Evolutionary conservation across 2,888 invertebrate genomes (phyloP).

Genomic region (Eilema caniola): DNA sequence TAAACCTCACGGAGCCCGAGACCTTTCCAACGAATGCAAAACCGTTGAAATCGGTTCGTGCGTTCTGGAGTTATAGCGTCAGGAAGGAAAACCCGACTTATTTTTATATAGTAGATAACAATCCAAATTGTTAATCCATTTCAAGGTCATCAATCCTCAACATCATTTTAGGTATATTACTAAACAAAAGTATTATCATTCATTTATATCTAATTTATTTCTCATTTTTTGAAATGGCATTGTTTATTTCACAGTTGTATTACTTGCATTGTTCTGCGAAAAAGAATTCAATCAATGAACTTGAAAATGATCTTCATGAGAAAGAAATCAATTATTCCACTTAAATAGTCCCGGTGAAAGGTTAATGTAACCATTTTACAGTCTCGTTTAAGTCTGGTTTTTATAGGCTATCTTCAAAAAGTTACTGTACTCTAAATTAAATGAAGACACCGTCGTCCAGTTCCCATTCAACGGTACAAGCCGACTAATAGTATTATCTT

Average conservation of each 20-base stretch:
- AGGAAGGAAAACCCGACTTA: too few species aligned
- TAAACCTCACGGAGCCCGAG: too few species aligned
- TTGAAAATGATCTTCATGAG: constrained; percentile 59
- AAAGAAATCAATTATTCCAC: constrained; percentile 72
- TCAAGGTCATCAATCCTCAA: too few species aligned
- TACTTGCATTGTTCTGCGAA: constrained; percentile 24
- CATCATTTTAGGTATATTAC: too few species aligned
- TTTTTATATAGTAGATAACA: neutral
- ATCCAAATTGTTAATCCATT: too few species aligned
- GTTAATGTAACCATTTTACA: constrained; percentile 79
- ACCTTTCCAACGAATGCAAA: too few species aligned
- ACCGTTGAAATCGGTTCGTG: too few species aligned
- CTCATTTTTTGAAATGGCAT: neutral
- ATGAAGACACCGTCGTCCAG: constrained; percentile 61
- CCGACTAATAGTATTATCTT: constrained; percentile 27
- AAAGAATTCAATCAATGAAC: constrained; percentile 23
- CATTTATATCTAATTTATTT: too few species aligned
- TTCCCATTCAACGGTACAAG: constrained; percentile 47
- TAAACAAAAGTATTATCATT: too few species aligned
- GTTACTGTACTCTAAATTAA: constrained; percentile 76
- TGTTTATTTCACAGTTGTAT: constrained; percentile 2
- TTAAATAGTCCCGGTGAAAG: constrained; percentile 73
- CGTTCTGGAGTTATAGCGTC: too few species aligned
- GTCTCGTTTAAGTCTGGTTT: constrained; percentile 68
- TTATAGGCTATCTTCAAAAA: constrained; percentile 68